phyloP scores from a whole-genome alignment of 2,113 vertebrate species.

The Saccopteryx leptura region DNA sequence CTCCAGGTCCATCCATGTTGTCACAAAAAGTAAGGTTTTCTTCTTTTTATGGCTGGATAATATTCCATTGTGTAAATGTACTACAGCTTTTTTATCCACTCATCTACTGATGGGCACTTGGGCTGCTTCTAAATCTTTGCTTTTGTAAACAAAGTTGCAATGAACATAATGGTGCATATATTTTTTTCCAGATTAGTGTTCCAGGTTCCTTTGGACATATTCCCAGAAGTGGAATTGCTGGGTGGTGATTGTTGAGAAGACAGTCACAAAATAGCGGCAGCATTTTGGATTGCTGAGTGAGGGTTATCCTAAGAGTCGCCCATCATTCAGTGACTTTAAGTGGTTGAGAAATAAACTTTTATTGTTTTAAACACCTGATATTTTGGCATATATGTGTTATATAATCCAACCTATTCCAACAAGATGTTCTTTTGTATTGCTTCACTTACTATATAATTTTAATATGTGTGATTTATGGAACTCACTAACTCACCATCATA shows the following conservation, averaged over 20 bases:
- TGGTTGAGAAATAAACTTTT: not conserved
- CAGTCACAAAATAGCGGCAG: accelerated
- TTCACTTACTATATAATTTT: not conserved
- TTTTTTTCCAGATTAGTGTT: no score
- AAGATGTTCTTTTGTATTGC: not conserved
- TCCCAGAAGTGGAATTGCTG: no score
- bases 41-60: no score
- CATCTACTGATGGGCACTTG: no score
- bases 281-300: not conserved
- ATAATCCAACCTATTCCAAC: not conserved
- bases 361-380: not conserved
- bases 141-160: no score
- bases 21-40: no score
- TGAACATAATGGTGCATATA: no score
- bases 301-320: not conserved
- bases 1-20: no score
- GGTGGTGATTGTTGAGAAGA: not conserved
- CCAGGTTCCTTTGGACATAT: no score
- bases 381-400: not conserved
- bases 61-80: no score
- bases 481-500: not conserved
- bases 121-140: no score
- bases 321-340: not conserved
- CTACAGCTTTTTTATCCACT: no score
- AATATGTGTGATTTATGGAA: not conserved